phyloP scores from a whole-genome alignment of 2,113 vertebrate species.

The Epinephelus lanceolatus region DNA sequence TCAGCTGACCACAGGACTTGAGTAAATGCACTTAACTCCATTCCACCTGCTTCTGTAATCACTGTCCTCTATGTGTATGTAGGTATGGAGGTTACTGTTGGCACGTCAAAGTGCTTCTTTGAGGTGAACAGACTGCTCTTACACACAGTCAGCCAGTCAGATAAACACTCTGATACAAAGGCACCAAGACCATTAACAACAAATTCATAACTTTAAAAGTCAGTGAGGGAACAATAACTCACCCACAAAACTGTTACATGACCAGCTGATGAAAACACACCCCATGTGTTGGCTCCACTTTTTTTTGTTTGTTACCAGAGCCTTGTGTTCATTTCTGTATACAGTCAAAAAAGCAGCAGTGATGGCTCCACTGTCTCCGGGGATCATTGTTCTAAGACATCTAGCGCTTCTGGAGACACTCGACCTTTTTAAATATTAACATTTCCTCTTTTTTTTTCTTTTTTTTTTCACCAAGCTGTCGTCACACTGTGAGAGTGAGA shows the following conservation, averaged over 20 bases:
- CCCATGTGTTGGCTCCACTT: not conserved
- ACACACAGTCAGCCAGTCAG: constrained; percentile 27
- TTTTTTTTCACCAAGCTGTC: constrained; percentile 10
- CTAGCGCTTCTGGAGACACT: constrained; percentile 47
- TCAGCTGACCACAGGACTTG: no score
- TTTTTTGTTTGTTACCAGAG: not conserved
- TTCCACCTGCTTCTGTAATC: no score
- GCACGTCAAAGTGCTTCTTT: not conserved
- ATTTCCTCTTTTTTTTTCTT: constrained; percentile 20
- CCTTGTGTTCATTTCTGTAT: constrained; percentile 37
- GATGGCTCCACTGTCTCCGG: constrained; percentile 34
- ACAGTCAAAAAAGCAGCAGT: constrained; percentile 2
- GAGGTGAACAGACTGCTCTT: not conserved
- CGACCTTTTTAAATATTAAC: constrained; percentile 74
- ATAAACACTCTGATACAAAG: constrained; percentile 17
- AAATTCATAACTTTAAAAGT: constrained; percentile 70
- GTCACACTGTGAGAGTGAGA: not conserved
- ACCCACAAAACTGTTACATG: constrained; percentile 28
- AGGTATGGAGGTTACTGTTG: no score
- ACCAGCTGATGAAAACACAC: constrained; percentile 11
- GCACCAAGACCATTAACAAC: constrained; percentile 53
- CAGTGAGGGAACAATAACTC: constrained; percentile 44
- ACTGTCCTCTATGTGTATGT: no score
- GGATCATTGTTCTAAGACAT: constrained; percentile 59
- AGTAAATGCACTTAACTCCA: no score